Evolutionary conservation across 2,888 invertebrate species (phyloP), one percentile per base, ranked within the genome.

Genomic region (Amblyjoppa proteus): DNA sequence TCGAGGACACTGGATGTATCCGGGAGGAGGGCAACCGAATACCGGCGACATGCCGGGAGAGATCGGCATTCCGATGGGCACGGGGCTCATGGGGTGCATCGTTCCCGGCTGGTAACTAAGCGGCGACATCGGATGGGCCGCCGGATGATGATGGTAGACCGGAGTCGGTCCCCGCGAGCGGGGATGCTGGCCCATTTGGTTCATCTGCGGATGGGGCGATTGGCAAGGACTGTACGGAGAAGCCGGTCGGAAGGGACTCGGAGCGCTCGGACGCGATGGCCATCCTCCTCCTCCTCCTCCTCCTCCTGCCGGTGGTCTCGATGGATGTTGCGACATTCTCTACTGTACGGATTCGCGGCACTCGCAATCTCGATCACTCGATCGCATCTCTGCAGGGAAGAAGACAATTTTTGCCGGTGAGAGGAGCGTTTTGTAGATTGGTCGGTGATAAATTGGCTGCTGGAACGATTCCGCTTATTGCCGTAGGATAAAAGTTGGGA

Each of bases 141-240:
- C 71, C 80, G 87, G 86, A 69, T 89, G 89, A 64, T 88, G 89
- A 81, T 88, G 88, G 75, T 80, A 89, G 56, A 90, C 87, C 61
- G 92, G 90, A 56, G 87, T 88, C 3, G 85, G 81, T 16, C 87
- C 88, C 64, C 89, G 89, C 49, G 90, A 73, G 45, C 92, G 89
- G 81, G 79, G 83, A 68, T 83, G 75, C 53, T 80, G 85, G 49
- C 51, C 34, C 79, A 79, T 75, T 73, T 76, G 85, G 38, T 73
- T 83, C 41, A 83, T 71, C 69, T 88, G 91, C n/a, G 88, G 87
- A 79, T 89, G 88, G 16, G 92, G 89, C 69, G 91, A 80, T 87
- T 88, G 3, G 96, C 97, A 96, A 1, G 97, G 96, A 9, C 96
- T 96, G 95, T 97, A 97, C 71, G 97, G 97, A 53, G 97, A 97